A percentile compares a stretch with the other conserved stretches of the same genome.
Evolutionary conservation across 1,140 invertebrate species (phyloP).

Genomic region (Drosophila hydei): DNA sequence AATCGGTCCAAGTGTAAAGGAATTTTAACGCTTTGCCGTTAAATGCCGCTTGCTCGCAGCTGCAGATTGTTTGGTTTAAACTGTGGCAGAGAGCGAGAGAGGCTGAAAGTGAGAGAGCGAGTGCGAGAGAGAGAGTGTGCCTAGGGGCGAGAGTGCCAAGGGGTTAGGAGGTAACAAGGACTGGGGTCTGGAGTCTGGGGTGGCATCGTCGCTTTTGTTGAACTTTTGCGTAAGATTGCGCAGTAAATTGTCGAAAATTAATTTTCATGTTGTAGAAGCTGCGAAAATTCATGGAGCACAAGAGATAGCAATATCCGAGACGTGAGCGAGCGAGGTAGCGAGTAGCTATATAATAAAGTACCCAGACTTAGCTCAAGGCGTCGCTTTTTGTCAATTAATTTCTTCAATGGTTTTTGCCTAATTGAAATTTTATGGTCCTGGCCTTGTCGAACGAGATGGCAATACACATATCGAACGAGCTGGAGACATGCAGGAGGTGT

Average conservation of each 20-base stretch:
- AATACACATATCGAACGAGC: background rate
- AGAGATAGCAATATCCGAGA: constrained; percentile 18
- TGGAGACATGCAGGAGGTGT: background rate
- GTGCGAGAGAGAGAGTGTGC: background rate
- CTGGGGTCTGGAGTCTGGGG: constrained; percentile 26
- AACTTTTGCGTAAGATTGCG: constrained; percentile 82
- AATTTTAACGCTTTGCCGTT: constrained; percentile 75
- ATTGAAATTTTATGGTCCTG: constrained; percentile 78
- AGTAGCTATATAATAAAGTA: constrained; percentile 8
- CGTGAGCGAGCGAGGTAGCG: constrained; percentile 13
- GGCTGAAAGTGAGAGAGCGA: background rate
- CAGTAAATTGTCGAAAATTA: constrained; percentile 83
- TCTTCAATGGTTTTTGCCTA: constrained; percentile 78
- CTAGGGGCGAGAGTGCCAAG: background rate
- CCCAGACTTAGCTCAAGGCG: constrained; percentile 54
- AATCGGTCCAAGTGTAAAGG: constrained; percentile 74
- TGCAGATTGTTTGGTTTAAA: constrained; percentile 76
- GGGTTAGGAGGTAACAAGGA: constrained; percentile 22
- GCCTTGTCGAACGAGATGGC: constrained; percentile 27
- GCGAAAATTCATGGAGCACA: constrained; percentile 62
- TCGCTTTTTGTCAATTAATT: constrained; percentile 76
- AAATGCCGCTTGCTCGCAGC: constrained; percentile 56
- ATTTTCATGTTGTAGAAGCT: constrained; percentile 80
- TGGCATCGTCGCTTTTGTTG: constrained; percentile 68
- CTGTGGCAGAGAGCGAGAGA: constrained; percentile 29